Conservation (phyloP, 92 coral and sea anemone genomes). For the Porites evermanni region DNA sequence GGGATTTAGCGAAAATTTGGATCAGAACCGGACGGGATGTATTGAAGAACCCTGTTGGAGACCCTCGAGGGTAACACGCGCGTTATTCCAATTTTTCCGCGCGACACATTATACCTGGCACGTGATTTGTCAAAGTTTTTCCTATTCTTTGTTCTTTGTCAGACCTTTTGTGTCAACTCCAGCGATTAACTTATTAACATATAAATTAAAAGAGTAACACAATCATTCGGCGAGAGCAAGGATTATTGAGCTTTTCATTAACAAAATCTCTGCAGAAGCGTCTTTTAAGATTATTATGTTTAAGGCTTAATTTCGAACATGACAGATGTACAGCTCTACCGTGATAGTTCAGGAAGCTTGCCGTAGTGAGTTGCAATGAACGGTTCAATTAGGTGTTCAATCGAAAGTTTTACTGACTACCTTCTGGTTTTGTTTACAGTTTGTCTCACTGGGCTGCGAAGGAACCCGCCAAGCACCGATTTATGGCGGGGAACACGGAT, state of each 20-base stretch:
- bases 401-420: not conserved
- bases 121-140: not conserved
- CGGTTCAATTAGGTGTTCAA: not conserved
- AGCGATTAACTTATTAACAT: conserved; percentile 25
- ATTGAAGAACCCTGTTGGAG: too few relatives aligned
- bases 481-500: conserved; percentile 83
- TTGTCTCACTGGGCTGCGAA: conserved; percentile 95
- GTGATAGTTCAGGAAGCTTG: conserved; percentile 76
- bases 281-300: conserved; percentile 21
- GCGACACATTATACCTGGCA: not conserved
- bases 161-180: not conserved
- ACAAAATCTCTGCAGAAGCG: conserved; percentile 6
- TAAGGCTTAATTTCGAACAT: conserved; percentile 39
- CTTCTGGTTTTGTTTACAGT: conserved; percentile 61
- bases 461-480: conserved; percentile 84
- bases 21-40: too few relatives aligned
- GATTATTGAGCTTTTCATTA: conserved; percentile 10
- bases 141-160: not conserved
- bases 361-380: conserved; percentile 67
- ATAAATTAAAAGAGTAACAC: conserved; percentile 34
- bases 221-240: conserved; percentile 11
- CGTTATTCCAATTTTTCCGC: conserved; percentile 3
- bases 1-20: too few relatives aligned
- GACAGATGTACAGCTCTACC: conserved; percentile 81
- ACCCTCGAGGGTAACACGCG: not conserved